phyloP scores from a whole-genome alignment of 2,113 vertebrate species.

The Scomber colias region DNA sequence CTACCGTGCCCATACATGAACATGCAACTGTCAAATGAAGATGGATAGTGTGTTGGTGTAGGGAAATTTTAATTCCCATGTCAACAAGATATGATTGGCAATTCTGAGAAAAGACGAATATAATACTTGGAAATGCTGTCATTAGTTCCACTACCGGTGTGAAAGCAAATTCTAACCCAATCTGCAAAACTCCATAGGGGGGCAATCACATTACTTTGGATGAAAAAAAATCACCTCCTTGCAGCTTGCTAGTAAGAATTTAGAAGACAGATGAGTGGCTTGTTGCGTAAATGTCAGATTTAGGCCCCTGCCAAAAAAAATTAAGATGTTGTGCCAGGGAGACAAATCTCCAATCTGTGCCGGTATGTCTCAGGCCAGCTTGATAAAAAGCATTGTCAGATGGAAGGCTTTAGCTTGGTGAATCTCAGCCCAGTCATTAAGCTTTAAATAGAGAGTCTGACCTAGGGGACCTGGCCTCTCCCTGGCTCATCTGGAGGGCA shows the following conservation, averaged over 20 bases:
- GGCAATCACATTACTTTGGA: constrained; percentile 39
- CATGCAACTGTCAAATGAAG: constrained; percentile 49
- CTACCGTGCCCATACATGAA: constrained; percentile 38
- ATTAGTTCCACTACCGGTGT: constrained; percentile 42
- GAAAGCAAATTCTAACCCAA: constrained; percentile 34
- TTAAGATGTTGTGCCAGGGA: constrained; percentile 55
- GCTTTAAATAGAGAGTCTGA: constrained; percentile 73
- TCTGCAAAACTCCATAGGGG: not conserved
- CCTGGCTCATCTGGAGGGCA: constrained; percentile 71
- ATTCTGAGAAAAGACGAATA: constrained; percentile 37
- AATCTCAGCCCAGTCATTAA: constrained; percentile 70
- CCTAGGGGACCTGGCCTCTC: constrained; percentile 60
- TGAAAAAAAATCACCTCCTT: constrained; percentile 18
- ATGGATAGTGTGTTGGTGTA: constrained; percentile 37
- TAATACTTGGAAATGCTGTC: constrained; percentile 20
- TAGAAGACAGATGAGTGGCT: constrained; percentile 52
- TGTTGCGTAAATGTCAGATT: constrained; percentile 71
- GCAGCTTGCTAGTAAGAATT: constrained; percentile 48
- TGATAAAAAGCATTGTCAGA: constrained; percentile 71
- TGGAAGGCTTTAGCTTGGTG: constrained; percentile 62
- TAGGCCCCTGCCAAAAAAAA: constrained; percentile 48
- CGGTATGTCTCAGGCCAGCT: constrained; percentile 49
- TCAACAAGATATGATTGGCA: constrained; percentile 41
- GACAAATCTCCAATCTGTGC: constrained; percentile 75
- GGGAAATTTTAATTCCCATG: constrained; percentile 50